Evolutionary conservation across 2,113 vertebrate species (phyloP), one percentile per base, ranked within the genome.

Genomic region (Brachypodius melanocephalos): DNA sequence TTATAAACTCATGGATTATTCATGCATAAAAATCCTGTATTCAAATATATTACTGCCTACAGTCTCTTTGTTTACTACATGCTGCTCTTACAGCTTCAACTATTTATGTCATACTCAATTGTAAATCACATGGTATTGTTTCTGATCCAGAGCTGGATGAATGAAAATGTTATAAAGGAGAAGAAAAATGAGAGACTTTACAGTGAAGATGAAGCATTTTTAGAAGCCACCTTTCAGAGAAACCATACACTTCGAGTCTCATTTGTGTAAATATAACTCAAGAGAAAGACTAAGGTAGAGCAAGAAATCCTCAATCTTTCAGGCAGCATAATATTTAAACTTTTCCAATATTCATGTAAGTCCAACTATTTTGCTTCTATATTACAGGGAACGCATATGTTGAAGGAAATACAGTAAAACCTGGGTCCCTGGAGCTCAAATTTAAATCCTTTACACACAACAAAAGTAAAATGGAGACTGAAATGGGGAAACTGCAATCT

Each of bases 1-100:
- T 88, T 92, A 91, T 85, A 90, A 93, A 86, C 67, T 95, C 75
- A 91, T 75, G 65, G 76, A 84, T 96, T 96, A 96, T 96, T 95
- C 90, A 92, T 88, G 82, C 18, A 67, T 67, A 85, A 94, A 93
- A 86, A 94, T 90, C 61, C 68, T 57, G 43, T 79, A 89, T 94
- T 89, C 82, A 96, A 83, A 95, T 85, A 83, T 63, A 88, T 96
- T 91, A 59, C 85, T 91, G 90, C 95, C 88, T 91, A 57, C 72
- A 86, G 88, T 71, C 93, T 96, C 75, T 95, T 92, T 97, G 84
- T 94, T 96, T 96, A 94, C 93, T 96, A 96, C 76, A 80, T n/a
- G 72, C 43, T 90, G 85, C 75, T 94, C 40, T 93, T 90, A 77
- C 22, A 85, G 59, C 54, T 94, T 90, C 88, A 90, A 94, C 67